Conservation (phyloP, 2,888 invertebrate genomes). For the Cantharis rustica region DNA sequence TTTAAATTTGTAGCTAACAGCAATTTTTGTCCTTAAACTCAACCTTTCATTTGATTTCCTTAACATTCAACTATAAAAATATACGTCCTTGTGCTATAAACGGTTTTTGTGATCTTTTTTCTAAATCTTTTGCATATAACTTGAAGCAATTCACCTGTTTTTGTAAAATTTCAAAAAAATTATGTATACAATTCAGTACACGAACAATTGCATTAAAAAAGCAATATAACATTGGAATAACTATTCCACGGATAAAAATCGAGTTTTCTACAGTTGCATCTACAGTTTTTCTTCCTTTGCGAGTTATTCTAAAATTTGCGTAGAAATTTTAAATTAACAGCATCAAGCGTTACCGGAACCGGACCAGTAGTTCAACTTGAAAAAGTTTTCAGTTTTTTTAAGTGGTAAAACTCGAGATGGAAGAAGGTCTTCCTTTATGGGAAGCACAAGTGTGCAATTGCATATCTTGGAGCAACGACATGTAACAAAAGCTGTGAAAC, state of each 20-base stretch:
- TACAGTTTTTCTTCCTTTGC: too few species aligned
- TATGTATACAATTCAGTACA: too few species aligned
- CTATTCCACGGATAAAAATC: too few species aligned
- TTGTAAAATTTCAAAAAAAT: background rate
- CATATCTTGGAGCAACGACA: background rate
- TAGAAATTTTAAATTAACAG: background rate
- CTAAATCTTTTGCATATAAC: background rate
- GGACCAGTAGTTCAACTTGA: background rate
- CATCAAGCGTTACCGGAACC: background rate
- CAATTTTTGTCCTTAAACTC: constrained; percentile 11
- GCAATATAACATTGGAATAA: too few species aligned
- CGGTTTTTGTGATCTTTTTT: background rate
- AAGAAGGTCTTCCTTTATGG: background rate
- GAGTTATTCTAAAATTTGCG: too few species aligned
- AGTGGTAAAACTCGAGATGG: background rate
- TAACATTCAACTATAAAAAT: constrained; percentile 2
- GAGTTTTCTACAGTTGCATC: too few species aligned
- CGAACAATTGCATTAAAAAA: too few species aligned
- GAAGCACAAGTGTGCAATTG: background rate
- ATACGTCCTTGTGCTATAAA: constrained; percentile 6
- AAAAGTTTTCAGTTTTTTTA: background rate
- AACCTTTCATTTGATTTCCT: constrained; percentile 14
- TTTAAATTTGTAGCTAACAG: background rate
- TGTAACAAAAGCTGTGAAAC: background rate
- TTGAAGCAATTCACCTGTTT: background rate